Evolutionary conservation across 1,140 invertebrate species (phyloP).

Genomic region (Heliconius nattereri): DNA sequence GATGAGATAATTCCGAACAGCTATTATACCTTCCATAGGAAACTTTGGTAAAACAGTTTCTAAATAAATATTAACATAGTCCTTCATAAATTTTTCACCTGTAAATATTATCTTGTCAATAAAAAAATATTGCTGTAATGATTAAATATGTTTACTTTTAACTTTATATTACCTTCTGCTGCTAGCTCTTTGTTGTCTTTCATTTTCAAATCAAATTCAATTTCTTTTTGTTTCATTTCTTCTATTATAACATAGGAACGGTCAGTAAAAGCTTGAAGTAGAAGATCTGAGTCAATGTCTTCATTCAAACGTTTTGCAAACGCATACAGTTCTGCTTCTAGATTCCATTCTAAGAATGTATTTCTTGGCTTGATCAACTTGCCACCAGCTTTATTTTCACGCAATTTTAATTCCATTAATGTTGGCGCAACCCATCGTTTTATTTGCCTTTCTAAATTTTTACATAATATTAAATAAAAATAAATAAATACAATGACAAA

Average conservation of each 20-base stretch:
- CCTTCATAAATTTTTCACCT: slow-evolving; percentile 73
- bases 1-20: slow-evolving; percentile 85
- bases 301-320: slow-evolving; percentile 94
- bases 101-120: slow-evolving; percentile 37
- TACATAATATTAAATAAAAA: slow-evolving; percentile 18
- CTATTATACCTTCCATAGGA: slow-evolving; percentile 85
- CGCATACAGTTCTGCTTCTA: slow-evolving; percentile 92
- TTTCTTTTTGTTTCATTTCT: slow-evolving; percentile 84
- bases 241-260: slow-evolving; percentile 90
- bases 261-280: slow-evolving; percentile 90
- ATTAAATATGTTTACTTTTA: background rate
- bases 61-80: slow-evolving; percentile 79
- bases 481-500: slow-evolving; percentile 22
- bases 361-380: slow-evolving; percentile 79
- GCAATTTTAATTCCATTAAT: slow-evolving; percentile 60
- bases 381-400: slow-evolving; percentile 65
- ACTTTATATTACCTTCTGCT: slow-evolving; percentile 82
- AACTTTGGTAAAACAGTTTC: slow-evolving; percentile 85
- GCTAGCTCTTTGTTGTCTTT: slow-evolving; percentile 87
- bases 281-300: slow-evolving; percentile 86
- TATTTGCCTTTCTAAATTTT: slow-evolving; percentile 61
- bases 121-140: background rate
- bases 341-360: slow-evolving; percentile 91
- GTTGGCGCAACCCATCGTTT: slow-evolving; percentile 74
- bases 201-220: slow-evolving; percentile 86